Base-by-base conservation (phyloP, 2,797 vertebrate genomes). In the Leptodactylus fallax region DNA sequence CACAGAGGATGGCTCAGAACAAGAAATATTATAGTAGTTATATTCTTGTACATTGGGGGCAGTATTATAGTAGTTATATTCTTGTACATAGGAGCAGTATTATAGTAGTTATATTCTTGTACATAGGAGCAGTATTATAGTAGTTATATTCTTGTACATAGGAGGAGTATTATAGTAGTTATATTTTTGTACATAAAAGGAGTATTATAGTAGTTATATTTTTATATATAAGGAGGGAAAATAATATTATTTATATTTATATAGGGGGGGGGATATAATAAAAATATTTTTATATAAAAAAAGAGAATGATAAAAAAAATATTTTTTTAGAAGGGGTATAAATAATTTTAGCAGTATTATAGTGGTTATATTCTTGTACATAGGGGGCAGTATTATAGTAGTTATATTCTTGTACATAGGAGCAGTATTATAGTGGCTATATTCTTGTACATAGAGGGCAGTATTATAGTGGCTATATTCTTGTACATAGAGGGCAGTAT, bases 121-220 rank as follows among this genome's bases (percentile, higher is more conserved):
- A 65, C 10, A 65, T 25, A 65, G 63, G 63, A 25, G n/a, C 9
- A 65, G 63, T 65, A 65, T 65, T 65, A 65, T 65, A 25, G 63
- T 65, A 65, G 63, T 65, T 60, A 60, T 60, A 60, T 60, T 60
- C 58, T 60, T 25, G 65, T 36, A 69, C 11, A 69, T 27, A 69
- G 65, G 25, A 25, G 65, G 23, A 69, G 63, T 65, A 65, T 65
- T 65, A 65, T 65, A 65, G 63, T 65, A 23, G 63, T 65, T 23
- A 65, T 65, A 65, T 65, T 65, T n/a, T 65, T 65, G 63, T 65
- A 65, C 10, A 65, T 25, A 65, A 8, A n/a, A 6, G n/a, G 19
- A 65, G 63, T 65, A 65, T 65, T 65, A 65, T 65, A 25, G 63
- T 65, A 65, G 63, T 65, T 63, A 63, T 63, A 63, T 63, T 63